Percentiles rank a stretch among this genome's conserved stretches.
Evolutionary conservation across 1,140 invertebrate genomes (phyloP).

Genomic region (Drosophila carrolli): DNA sequence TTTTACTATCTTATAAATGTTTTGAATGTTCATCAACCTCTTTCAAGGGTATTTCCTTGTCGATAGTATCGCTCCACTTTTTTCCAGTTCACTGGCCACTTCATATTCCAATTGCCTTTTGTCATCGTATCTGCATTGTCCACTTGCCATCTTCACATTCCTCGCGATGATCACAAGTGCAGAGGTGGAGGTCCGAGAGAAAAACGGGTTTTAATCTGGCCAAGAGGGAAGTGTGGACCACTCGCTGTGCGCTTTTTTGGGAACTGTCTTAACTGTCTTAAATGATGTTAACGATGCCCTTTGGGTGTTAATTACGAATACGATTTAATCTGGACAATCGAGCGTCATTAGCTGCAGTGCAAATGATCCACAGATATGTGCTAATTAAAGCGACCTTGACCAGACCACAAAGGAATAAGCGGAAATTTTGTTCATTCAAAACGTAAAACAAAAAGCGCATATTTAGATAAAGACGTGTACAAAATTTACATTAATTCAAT

Average conservation of each 20-base stretch:
- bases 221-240: constrained; percentile 39
- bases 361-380: constrained; percentile 70
- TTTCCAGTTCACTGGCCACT: constrained; percentile 2
- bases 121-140: constrained; percentile 56
- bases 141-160: constrained; percentile 32
- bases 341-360: constrained; percentile 70
- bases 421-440: constrained; percentile 15
- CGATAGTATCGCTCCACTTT: constrained; percentile 1
- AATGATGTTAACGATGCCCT: constrained; percentile 82
- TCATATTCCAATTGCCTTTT: constrained; percentile 51
- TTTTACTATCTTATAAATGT: no score
- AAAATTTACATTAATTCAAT: constrained; percentile 59
- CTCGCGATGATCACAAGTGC: constrained; percentile 25
- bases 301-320: constrained; percentile 80
- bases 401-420: constrained; percentile 25
- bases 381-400: constrained; percentile 72
- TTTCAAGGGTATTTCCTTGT: constrained; percentile 15
- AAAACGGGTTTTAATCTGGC: constrained; percentile 59
- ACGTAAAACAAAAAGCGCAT: background rate
- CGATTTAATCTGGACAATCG: constrained; percentile 78
- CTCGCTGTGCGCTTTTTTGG: constrained; percentile 42
- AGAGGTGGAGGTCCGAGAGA: constrained; percentile 17
- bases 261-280: constrained; percentile 66
- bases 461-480: constrained; percentile 18
- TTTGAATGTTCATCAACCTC: background rate